Conservation (phyloP, 2,113 vertebrate genomes). For the Scytalopus superciliaris region DNA sequence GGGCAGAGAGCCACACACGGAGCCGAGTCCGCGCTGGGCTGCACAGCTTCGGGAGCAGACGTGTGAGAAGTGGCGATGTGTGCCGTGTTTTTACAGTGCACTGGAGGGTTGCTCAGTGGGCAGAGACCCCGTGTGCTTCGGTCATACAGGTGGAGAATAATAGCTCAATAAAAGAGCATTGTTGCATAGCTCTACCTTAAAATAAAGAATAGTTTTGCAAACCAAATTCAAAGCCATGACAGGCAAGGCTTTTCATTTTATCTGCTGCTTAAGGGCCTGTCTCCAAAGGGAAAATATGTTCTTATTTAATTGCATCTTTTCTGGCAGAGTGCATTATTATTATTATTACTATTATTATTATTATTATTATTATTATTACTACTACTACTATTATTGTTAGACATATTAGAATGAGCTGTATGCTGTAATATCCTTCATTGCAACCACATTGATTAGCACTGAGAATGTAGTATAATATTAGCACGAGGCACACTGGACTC, state of each 20-base stretch:
- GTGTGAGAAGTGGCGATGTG: not conserved
- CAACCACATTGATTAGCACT: slow-evolving; percentile 38
- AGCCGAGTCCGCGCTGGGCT: accelerated
- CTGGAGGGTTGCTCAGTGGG: not conserved
- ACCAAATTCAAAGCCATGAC: not conserved
- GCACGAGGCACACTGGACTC: not conserved
- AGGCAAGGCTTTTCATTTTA: not conserved
- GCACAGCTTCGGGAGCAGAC: not conserved
- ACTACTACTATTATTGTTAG: slow-evolving; percentile 4
- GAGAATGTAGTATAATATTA: not conserved
- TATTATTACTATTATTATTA: not conserved
- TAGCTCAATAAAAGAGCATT: not conserved
- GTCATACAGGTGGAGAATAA: not conserved
- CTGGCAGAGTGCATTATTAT: not conserved
- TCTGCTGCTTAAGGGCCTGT: slow-evolving; percentile 17
- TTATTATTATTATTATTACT: not conserved
- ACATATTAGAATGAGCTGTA: slow-evolving; percentile 5
- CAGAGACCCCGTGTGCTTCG: not conserved
- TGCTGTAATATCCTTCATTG: slow-evolving; percentile 10
- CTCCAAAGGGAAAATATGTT: not conserved
- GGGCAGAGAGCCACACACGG: slow-evolving; percentile 11
- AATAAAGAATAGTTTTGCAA: slow-evolving; percentile 20
- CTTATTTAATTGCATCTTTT: slow-evolving; percentile 17
- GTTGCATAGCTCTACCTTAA: not conserved
- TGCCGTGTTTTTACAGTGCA: not conserved